Evolutionary conservation across 2,888 invertebrate genomes (phyloP).

Genomic region (Tenthredo mesomela): DNA sequence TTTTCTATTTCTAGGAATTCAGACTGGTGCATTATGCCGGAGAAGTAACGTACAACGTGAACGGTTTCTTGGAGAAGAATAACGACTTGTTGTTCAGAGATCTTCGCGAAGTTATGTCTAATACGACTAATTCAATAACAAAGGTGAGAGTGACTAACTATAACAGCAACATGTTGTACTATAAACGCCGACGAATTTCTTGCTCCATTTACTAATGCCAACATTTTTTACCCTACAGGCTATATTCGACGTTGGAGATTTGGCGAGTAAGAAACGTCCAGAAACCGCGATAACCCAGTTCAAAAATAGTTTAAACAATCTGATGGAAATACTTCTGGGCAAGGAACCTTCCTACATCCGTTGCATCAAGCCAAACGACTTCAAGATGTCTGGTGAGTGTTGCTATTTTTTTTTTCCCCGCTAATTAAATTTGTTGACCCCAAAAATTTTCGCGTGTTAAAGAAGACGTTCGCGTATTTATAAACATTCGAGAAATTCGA

Average conservation of each 20-base stretch:
- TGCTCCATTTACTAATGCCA: not conserved
- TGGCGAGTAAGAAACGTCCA: slow-evolving; percentile 89
- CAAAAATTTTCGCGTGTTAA: not conserved
- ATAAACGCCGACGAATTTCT: not conserved
- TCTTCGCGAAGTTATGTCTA: slow-evolving; percentile 90
- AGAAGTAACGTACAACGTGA: slow-evolving; percentile 93
- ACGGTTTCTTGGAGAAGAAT: slow-evolving; percentile 95
- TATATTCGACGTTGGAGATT: slow-evolving; percentile 84
- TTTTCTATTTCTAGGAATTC: slow-evolving; percentile 85
- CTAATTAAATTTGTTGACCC: slow-evolving; percentile 2
- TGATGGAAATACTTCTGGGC: slow-evolving; percentile 94
- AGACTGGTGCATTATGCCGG: slow-evolving; percentile 95
- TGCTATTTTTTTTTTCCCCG: not conserved
- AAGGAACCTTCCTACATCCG: slow-evolving; percentile 97
- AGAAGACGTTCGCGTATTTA: slow-evolving; percentile 43
- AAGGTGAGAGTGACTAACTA: slow-evolving; percentile 72
- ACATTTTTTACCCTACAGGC: slow-evolving; percentile 67
- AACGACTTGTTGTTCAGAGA: slow-evolving; percentile 95
- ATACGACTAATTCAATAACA: slow-evolving; percentile 84
- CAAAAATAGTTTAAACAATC: slow-evolving; percentile 90
- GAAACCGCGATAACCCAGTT: slow-evolving; percentile 96
- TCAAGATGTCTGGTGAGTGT: slow-evolving; percentile 83
- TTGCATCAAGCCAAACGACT: slow-evolving; percentile 96
- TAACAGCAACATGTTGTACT: not conserved
- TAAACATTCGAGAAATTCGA: not conserved